phyloP scores from a whole-genome alignment of 2,113 vertebrate species.

The Uria aalge region DNA sequence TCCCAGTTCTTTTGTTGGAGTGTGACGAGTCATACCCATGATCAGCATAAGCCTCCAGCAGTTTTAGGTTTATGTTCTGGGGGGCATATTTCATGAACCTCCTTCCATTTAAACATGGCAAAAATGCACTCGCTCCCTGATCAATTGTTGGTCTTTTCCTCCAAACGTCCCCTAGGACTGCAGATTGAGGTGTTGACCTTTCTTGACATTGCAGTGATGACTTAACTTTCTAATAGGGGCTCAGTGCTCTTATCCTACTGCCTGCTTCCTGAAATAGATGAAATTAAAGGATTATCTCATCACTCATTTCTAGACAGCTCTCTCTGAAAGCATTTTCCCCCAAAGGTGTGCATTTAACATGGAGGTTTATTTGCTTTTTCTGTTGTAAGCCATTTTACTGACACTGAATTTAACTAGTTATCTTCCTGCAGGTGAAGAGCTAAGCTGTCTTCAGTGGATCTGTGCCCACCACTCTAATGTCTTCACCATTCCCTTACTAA shows the following conservation, averaged over 20 bases:
- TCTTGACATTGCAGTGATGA: slow-evolving; percentile 36
- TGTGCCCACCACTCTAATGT: background rate
- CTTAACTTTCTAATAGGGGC: slow-evolving; percentile 39
- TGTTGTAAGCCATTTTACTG: background rate
- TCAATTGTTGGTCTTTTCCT: background rate
- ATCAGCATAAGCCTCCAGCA: background rate
- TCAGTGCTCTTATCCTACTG: slow-evolving; percentile 46
- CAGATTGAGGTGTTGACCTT: background rate
- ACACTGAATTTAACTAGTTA: background rate
- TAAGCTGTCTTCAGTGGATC: background rate
- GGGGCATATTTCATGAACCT: background rate
- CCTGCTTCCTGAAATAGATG: slow-evolving; percentile 69
- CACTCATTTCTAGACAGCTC: background rate
- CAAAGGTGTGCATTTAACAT: background rate
- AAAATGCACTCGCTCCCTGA: background rate
- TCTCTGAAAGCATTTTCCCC: background rate
- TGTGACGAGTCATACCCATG: background rate
- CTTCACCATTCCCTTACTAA: background rate
- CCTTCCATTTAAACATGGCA: background rate
- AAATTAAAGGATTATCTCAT: slow-evolving; percentile 69
- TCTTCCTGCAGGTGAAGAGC: background rate
- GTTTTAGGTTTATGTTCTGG: background rate
- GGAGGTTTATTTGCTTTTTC: background rate
- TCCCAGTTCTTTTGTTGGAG: background rate
- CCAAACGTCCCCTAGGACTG: background rate